Evolutionary conservation across 2,888 invertebrate genomes (phyloP).

Genomic region (Macroteleia sp.): DNA sequence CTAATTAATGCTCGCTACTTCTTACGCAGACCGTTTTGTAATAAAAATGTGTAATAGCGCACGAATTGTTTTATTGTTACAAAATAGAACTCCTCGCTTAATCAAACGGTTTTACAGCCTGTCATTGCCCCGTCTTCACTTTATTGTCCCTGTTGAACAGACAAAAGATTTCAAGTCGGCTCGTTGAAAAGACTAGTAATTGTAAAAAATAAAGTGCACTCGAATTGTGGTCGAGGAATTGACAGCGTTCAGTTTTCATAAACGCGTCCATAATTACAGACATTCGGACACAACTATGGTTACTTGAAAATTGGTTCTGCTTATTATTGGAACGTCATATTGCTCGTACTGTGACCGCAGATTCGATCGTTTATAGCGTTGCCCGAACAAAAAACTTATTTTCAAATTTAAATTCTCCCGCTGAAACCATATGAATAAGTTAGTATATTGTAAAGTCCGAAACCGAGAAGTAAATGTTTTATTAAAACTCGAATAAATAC

Average conservation of each 20-base stretch:
- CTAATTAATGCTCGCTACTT: slow-evolving; percentile 31
- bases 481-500: too few species aligned
- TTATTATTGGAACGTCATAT: too few species aligned
- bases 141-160: slow-evolving; percentile 18
- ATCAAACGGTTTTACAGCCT: slow-evolving; percentile 21
- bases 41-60: slow-evolving; percentile 30
- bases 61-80: slow-evolving; percentile 33
- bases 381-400: too few species aligned
- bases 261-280: not conserved
- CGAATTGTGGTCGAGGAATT: slow-evolving; percentile 9
- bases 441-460: too few species aligned
- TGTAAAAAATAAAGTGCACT: slow-evolving; percentile 2
- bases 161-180: not conserved
- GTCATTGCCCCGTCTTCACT: not conserved
- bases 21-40: slow-evolving; percentile 13
- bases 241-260: slow-evolving; percentile 20
- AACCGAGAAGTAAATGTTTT: too few species aligned
- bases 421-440: too few species aligned
- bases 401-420: too few species aligned
- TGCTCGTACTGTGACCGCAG: too few species aligned
- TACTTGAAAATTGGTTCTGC: too few species aligned
- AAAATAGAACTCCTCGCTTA: slow-evolving; percentile 11
- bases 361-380: too few species aligned
- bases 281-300: too few species aligned
- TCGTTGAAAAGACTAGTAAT: not conserved